Base-by-base conservation (phyloP, 2,113 vertebrate species). In the Hiodon alosoides region DNA sequence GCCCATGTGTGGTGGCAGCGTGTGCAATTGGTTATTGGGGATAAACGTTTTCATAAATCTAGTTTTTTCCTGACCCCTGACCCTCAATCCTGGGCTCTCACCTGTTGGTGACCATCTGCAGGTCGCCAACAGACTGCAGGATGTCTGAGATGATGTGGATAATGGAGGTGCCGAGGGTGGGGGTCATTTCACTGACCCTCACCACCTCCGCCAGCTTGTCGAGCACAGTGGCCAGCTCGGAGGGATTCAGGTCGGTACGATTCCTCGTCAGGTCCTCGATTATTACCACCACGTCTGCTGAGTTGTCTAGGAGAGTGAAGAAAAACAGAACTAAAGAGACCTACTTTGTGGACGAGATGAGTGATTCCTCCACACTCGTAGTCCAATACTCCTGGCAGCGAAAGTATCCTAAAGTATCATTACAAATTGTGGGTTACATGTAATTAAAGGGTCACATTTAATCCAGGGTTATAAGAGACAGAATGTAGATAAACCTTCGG, bases 131-230 rank as follows among this genome's bases (percentile, higher is more conserved):
- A n/a, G 85, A 87, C 5, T 82, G 17, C 76, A 90, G 81, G 72
- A 92, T 80, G 53, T 86, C 17, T 0, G 80, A 75, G 48, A 92
- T 65, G 3, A 90, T 84, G 3, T 53, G 66, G 31, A 89, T 51
- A 5, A 92, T 83, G 13, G 72, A 4, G 5, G 8, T 64, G 0
- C 85, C 83, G 0, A 91, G 61, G 2, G 16, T 54, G 2, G 82
- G 67, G 2, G 76, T 76, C 69, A 91, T 50, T 2, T 5, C 8
- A 57, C 84, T 76, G 6, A 88, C 13, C 0, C 81, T 5, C 0
- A 90, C 74, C 13, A 91, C 85, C n/a, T 88, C 79, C 0, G 11
- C 50, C 68, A 92, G 84, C 80, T 92, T 92, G 9, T 78, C 68
- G 73, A 92, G 67, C 71, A 92, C 85, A 1, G 77, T 85, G 14